Percentiles rank a stretch among this genome's conserved stretches.
These are phyloP conservation scores for Aptenodytes patagonicus DNA, from an alignment of 2,113 vertebrate species.

Conservation along the genomic window DNA sequence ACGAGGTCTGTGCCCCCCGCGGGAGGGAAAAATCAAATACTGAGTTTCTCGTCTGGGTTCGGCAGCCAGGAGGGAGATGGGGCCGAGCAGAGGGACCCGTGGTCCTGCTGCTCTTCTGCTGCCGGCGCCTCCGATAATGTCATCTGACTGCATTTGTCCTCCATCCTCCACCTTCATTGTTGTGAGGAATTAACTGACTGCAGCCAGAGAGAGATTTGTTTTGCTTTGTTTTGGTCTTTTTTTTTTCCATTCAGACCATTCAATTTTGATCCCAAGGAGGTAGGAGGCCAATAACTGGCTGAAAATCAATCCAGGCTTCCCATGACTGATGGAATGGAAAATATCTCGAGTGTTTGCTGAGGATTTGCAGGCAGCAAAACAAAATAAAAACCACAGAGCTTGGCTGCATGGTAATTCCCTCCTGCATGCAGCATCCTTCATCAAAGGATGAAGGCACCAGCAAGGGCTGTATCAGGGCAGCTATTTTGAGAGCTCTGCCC, in stretches of 20 bases:
- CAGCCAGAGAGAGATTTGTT: constrained; percentile 19
- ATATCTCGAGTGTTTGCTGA: constrained; percentile 29
- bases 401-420: constrained; percentile 22
- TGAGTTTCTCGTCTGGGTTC: background rate
- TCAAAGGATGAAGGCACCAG: background rate
- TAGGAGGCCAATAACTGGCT: constrained; percentile 60
- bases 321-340: constrained; percentile 6
- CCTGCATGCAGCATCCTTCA: constrained; percentile 5
- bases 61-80: background rate
- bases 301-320: constrained; percentile 25
- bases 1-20: rapidly evolving
- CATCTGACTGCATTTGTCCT: constrained; percentile 9
- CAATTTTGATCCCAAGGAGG: constrained; percentile 52
- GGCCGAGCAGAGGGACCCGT: background rate
- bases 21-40: background rate
- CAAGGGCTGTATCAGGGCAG: background rate
- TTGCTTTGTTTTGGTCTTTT: constrained; percentile 34
- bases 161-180: background rate
- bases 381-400: constrained; percentile 27
- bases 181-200: constrained; percentile 37
- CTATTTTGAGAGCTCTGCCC: background rate
- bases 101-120: background rate
- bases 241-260: constrained; percentile 17
- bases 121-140: background rate
- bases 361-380: constrained; percentile 50